Evolutionary conservation across 2,113 vertebrate species (phyloP), one percentile per base, ranked within the genome.

Genomic region (Phasianus colchicus): DNA sequence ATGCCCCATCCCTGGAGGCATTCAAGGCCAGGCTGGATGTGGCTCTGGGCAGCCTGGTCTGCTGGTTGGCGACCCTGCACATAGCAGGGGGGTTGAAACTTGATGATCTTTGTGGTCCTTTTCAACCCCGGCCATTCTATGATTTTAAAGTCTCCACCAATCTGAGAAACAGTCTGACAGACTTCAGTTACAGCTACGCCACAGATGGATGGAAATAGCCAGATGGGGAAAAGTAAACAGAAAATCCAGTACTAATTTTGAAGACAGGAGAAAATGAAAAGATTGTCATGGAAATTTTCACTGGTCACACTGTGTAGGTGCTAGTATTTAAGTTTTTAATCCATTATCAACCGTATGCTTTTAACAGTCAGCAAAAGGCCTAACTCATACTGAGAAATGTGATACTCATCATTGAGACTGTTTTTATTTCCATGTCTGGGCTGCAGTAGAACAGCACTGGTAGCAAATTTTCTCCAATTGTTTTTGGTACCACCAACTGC

Each of bases 401-500:
- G 10, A 34, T 47, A 30, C 20, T 89, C 14, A 6, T 55, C 79
- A 55, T 6, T 43, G 25, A 83, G 42, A 45, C 42, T 43, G 40
- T 4, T 55, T 72, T 88, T 69, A 45, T 83, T 91, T 82, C 61
- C 72, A 18, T 58, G 65, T 27, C 66, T 65, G 55, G 24, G 21
- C 73, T 55, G 58, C 13, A 57, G 74, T 61, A 76, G 43, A 65
- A 54, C 4, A 36, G 38, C 13, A 36, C 27, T 63, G 3, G 2
- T 30, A 77, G 29, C 19, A 40, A 82, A 36, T 50, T 78, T 72
- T 87, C 69, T 65, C 32, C 55, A 54, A 17, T 4, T 43, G 70
- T 21, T 93, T 96, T 83, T 81, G 47, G 45, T 91, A 47, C 16
- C 83, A 84, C 36, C 61, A 67, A 50, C 75, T 81, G 61, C 47